Base-by-base conservation (phyloP, 1,140 invertebrate genomes). In the Sweltsa coloradensis region DNA sequence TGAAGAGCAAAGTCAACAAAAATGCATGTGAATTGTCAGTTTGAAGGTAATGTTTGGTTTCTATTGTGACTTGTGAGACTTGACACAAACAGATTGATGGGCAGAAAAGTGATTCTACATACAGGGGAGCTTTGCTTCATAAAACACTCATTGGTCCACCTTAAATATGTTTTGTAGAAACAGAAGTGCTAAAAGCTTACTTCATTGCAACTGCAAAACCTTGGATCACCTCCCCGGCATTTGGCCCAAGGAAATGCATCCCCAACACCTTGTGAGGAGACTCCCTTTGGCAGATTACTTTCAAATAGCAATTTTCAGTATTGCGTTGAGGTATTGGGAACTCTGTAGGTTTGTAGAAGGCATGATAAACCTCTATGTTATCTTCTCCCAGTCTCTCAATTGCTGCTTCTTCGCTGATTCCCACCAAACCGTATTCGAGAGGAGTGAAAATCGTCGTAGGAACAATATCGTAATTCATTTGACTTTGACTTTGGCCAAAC, bases 381-480 rank as follows among this genome's bases (percentile, higher is more conserved):
- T 85, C 79, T 44, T 75, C 74, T n/a, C 82, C 81, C 57, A 72
- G 67, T 45, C 64, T 63, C 45, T 68, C 64, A 2, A 83, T 66
- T 0, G 95, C 94, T 36, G 72, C 74, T 65, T 99, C 95, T 71
- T 99, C 95, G 56, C 89, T 84, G 13, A 93, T 69, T 5, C 95
- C 96, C 36, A 95, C 89, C 60, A 80, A 83, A 2, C 90, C 90
- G 63, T 99, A 99, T 70, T 99, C 96, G 3, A 97, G 59, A 11
- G 94, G 94, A 34, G 90, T 96, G 63, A 98, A 99, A 5, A 99
- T 83, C 6, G 94, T 98, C 26, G 95, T 99, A 23, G 95, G 87
- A 5, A 99, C 83, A 67, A 94, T 92, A 0, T 71, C 65, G 60
- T 97, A 97, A 66, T 97, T 90, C 78, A 89, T 91, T 44, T 67